A percentile compares a stretch with the other conserved stretches of the same genome.
These are phyloP conservation scores for Andrena bicolor DNA, from an alignment of 2,888 invertebrate genomes.

Conservation along the genomic window DNA sequence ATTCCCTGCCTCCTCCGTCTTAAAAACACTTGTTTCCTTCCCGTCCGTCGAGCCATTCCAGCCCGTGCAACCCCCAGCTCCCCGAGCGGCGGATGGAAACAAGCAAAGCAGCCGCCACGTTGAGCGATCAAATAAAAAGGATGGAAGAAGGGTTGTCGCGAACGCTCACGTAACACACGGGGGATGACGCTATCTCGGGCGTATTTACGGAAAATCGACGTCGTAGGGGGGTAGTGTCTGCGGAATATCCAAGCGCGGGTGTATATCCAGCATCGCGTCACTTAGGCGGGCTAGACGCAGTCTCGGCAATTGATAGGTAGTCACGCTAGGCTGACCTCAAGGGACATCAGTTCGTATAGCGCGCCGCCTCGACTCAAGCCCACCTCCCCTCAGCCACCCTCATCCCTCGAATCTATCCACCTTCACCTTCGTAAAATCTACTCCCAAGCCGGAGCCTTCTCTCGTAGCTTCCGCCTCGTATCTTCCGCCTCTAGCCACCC, in stretches of 20 bases:
- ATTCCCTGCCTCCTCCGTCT: background rate
- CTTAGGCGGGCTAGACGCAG: conserved; percentile 72
- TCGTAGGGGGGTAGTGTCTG: conserved; percentile 53
- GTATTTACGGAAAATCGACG: conserved; percentile 72
- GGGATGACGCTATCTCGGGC: conserved; percentile 48
- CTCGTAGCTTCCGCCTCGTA: conserved; percentile 70
- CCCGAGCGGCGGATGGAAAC: conserved; percentile 22
- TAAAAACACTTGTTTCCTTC: background rate
- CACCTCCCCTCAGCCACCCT: background rate
- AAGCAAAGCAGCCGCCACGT: background rate
- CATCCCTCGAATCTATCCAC: conserved; percentile 39
- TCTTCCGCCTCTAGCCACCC: conserved; percentile 67
- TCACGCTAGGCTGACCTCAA: conserved; percentile 78
- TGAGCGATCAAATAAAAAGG: conserved; percentile 22
- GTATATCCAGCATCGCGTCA: conserved; percentile 72
- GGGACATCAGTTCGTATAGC: conserved; percentile 75
- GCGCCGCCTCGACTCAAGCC: background rate
- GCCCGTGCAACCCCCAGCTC: background rate
- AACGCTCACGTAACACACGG: conserved; percentile 36
- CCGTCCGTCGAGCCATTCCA: background rate
- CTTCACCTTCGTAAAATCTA: conserved; percentile 69
- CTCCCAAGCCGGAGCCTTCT: conserved; percentile 66
- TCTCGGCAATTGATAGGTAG: conserved; percentile 78
- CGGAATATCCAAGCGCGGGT: conserved; percentile 63
- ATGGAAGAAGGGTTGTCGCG: conserved; percentile 11